Evolutionary conservation across 2,113 vertebrate genomes (phyloP).

Genomic region (Heterocephalus glaber): DNA sequence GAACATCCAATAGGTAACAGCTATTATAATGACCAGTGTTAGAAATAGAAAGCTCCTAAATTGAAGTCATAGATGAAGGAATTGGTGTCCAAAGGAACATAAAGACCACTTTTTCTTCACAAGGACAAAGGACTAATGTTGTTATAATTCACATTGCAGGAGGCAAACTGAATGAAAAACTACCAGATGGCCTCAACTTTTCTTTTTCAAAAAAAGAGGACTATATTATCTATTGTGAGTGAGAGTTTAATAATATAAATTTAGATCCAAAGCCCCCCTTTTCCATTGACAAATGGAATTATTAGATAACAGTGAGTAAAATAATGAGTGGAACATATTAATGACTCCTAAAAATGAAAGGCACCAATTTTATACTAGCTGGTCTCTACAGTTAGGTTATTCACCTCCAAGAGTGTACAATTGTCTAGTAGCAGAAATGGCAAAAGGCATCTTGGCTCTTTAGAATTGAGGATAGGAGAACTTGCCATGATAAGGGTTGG

Average conservation of each 20-base stretch:
- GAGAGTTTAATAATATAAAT: background rate
- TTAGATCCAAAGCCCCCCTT: background rate
- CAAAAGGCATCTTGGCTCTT: background rate
- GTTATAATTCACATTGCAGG: background rate
- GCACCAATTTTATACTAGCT: background rate
- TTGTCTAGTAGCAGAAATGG: background rate
- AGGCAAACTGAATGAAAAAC: background rate
- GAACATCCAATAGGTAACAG: background rate
- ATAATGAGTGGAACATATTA: background rate
- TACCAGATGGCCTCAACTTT: background rate
- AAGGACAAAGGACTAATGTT: background rate
- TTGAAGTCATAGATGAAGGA: background rate
- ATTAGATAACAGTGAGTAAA: slow-evolving; percentile 3
- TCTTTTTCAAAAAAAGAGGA: background rate
- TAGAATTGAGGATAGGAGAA: background rate
- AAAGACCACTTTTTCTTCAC: background rate
- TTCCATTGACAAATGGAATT: slow-evolving; percentile 6
- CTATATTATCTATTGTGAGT: background rate
- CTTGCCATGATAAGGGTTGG: background rate
- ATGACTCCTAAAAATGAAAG: slow-evolving; percentile 5
- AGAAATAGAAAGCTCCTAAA: background rate
- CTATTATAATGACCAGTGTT: background rate
- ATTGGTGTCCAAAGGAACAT: background rate
- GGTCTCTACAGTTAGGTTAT: background rate
- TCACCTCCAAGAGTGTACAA: background rate